These are phyloP conservation scores for Penelope pileata DNA, from an alignment of 2,113 vertebrate species.

Conservation along the genomic window DNA sequence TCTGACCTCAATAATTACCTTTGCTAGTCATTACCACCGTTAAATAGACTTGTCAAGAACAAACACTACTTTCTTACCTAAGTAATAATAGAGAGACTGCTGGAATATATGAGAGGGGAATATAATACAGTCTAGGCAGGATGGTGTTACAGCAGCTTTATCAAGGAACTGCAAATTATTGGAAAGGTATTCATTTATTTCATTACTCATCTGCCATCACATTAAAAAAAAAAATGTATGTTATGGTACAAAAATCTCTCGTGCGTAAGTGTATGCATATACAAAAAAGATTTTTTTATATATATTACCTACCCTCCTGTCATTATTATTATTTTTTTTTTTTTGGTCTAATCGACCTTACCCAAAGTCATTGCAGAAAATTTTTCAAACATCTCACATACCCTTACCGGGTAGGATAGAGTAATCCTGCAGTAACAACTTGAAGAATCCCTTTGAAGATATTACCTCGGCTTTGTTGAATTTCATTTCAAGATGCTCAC, in stretches of 20 bases:
- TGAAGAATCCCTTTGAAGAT: background rate
- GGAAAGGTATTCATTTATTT: background rate
- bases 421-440: background rate
- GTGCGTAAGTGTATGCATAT: background rate
- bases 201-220: background rate
- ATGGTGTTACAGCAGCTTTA: background rate
- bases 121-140: background rate
- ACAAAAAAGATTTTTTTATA: background rate
- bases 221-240: background rate
- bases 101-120: background rate
- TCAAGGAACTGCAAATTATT: background rate
- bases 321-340: background rate
- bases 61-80: background rate
- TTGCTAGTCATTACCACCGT: background rate
- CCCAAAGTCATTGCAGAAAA: background rate
- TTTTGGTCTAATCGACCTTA: background rate
- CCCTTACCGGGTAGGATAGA: background rate
- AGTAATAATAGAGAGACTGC: background rate
- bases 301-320: background rate
- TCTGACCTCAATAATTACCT: background rate
- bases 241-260: background rate
- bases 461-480: background rate
- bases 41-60: background rate
- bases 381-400: background rate
- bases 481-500: background rate